phyloP scores from a whole-genome alignment of 2,888 invertebrate genomes.

The Ectobius pallidus region DNA sequence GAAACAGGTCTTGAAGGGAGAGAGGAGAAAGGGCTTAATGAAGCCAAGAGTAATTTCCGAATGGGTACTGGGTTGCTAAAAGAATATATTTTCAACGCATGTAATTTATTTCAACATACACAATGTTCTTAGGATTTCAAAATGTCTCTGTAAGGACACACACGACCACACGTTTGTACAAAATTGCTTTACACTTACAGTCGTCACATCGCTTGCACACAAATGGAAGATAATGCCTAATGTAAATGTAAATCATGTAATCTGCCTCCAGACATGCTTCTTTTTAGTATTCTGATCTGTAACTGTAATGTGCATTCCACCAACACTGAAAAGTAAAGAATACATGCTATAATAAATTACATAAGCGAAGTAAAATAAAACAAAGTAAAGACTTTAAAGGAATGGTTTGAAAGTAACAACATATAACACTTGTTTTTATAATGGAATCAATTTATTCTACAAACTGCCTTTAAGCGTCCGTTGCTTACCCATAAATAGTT shows the following conservation, averaged over 20 bases:
- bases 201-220: neutral
- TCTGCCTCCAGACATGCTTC: conserved; percentile 34
- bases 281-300: conserved; percentile 36
- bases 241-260: neutral
- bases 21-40: no score
- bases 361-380: neutral
- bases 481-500: no score
- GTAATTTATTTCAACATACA: no score
- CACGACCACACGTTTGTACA: neutral
- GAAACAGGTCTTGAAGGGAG: no score
- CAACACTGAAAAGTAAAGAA: conserved; percentile 29
- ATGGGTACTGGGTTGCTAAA: no score
- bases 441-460: neutral
- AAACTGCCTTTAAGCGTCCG: no score
- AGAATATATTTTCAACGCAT: no score
- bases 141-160: no score
- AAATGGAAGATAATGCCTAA: neutral
- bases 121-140: no score
- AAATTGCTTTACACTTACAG: neutral
- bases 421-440: neutral
- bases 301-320: conserved; percentile 32
- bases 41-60: no score
- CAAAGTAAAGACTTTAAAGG: neutral
- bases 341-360: neutral
- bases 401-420: neutral